Percentiles rank a stretch among this genome's conserved stretches.
Evolutionary conservation across 2,113 vertebrate species (phyloP).

Genomic region (Bos indicus): DNA sequence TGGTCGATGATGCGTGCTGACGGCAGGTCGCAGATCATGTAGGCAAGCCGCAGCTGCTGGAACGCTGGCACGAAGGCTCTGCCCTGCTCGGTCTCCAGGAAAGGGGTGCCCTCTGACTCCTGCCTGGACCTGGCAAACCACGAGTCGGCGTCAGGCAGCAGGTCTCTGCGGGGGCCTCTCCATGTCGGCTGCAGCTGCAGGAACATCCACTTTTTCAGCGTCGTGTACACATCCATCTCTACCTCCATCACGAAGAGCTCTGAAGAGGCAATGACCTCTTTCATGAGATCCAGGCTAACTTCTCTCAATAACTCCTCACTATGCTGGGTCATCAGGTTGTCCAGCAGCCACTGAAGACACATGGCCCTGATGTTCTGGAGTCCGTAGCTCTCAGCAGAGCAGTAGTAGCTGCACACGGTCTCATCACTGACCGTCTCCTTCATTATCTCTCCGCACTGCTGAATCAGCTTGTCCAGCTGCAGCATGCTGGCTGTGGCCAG

Average conservation of each 20-base stretch:
- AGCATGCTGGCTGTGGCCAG: conserved; percentile 43
- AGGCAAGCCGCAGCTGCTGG: conserved; percentile 5
- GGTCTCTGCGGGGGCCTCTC: background rate
- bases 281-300: conserved; percentile 23
- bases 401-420: conserved; percentile 6
- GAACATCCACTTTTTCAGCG: conserved; percentile 12
- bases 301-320: background rate
- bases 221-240: conserved; percentile 44
- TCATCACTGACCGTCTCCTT: background rate
- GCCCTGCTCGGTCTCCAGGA: conserved; percentile 3
- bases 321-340: conserved; percentile 13
- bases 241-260: conserved; percentile 36
- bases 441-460: background rate
- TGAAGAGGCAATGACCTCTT: conserved; percentile 32
- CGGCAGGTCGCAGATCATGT: background rate
- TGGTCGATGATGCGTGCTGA: background rate
- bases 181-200: background rate
- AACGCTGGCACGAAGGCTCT: conserved; percentile 24
- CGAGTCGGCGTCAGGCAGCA: background rate
- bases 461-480: conserved; percentile 8
- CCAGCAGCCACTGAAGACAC: conserved; percentile 31
- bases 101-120: background rate
- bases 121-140: background rate
- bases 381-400: conserved; percentile 19
- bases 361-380: background rate